Base-by-base conservation (phyloP, 2,888 invertebrate species). In the Brenthis hecate region DNA sequence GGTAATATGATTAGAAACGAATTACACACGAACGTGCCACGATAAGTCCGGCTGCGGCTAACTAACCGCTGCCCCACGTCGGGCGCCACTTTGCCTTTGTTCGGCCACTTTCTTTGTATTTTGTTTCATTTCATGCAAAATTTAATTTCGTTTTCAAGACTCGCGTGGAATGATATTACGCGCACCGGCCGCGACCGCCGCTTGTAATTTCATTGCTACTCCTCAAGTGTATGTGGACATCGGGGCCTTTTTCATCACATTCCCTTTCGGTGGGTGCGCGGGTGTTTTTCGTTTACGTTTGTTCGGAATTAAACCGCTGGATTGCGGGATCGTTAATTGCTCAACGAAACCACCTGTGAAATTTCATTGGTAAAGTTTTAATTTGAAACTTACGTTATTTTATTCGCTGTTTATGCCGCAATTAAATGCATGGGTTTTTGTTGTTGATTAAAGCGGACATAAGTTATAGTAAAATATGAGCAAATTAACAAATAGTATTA, bases 111-210 rank as follows among this genome's bases (percentile, higher is more conserved):
- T 92, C 92, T 92, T 92, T 92, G 91, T 92, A 88, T 89, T 88
- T 89, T 87, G 91, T 90, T 89, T 88, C 88, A 90, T 91, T 92
- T 91, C 92, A 91, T 91, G 92, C 91, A 88, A 91, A 92, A 92
- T 92, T 92, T 91, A 92, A 92, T 92, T 92, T 92, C 91, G 92
- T 89, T 90, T 90, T 89, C 90, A 92, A 92, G 92, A 92, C 91
- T 90, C 92, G 92, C 85, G 83, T 81, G 92, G 92, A 92, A 91
- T 91, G 91, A 89, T 92, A 91, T 92, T 91, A 91, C 89, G 84
- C 80, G 81, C 84, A 82, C 80, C 78, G 84, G 80, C 82, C 85
- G 87, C 84, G 84, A 85, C 86, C 86, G 83, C 86, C 81, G 85
- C 82, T 84, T 84, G 89, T 92, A 92, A 92, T 92, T 88, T 88